Conservation (phyloP, 2,888 invertebrate species). For the Gandaritis pyraliata region DNA sequence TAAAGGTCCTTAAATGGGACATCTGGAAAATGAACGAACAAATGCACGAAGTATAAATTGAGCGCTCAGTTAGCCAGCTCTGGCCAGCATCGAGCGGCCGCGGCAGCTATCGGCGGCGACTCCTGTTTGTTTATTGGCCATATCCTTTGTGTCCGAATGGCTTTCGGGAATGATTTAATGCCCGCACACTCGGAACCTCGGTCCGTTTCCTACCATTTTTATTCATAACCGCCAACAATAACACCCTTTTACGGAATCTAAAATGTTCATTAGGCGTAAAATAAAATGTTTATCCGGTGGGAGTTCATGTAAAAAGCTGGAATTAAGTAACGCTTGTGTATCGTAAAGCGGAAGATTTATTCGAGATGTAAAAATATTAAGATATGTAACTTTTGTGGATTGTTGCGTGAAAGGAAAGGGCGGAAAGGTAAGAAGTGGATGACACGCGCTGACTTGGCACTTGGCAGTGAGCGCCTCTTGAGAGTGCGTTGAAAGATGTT, state of each 20-base stretch:
- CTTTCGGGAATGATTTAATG: slow-evolving; percentile 72
- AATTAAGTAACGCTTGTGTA: slow-evolving; percentile 47
- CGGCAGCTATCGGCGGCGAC: slow-evolving; percentile 57
- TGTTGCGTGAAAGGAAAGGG: slow-evolving; percentile 49
- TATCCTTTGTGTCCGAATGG: slow-evolving; percentile 74
- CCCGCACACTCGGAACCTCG: slow-evolving; percentile 54
- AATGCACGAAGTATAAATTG: slow-evolving; percentile 61
- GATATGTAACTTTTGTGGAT: slow-evolving; percentile 57
- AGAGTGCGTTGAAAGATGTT: slow-evolving; percentile 73
- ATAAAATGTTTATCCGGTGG: slow-evolving; percentile 42
- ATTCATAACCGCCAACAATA: slow-evolving; percentile 60
- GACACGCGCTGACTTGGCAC: slow-evolving; percentile 64
- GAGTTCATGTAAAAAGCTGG: slow-evolving; percentile 43
- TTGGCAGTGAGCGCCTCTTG: slow-evolving; percentile 63
- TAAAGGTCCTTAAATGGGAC: slow-evolving; percentile 56
- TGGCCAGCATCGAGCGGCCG: slow-evolving; percentile 44
- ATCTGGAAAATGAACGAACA: slow-evolving; percentile 56
- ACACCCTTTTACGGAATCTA: slow-evolving; percentile 53
- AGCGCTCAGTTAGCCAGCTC: slow-evolving; percentile 56
- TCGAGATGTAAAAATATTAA: slow-evolving; percentile 47
- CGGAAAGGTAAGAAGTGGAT: slow-evolving; percentile 67
- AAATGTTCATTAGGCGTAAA: slow-evolving; percentile 51
- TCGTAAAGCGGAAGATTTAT: slow-evolving; percentile 55
- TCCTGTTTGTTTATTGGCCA: slow-evolving; percentile 76
- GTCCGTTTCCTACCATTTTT: slow-evolving; percentile 59